Evolutionary conservation across 2,113 vertebrate genomes (phyloP), one percentile per base, ranked within the genome.

Genomic region (Paratilapia polleni): DNA sequence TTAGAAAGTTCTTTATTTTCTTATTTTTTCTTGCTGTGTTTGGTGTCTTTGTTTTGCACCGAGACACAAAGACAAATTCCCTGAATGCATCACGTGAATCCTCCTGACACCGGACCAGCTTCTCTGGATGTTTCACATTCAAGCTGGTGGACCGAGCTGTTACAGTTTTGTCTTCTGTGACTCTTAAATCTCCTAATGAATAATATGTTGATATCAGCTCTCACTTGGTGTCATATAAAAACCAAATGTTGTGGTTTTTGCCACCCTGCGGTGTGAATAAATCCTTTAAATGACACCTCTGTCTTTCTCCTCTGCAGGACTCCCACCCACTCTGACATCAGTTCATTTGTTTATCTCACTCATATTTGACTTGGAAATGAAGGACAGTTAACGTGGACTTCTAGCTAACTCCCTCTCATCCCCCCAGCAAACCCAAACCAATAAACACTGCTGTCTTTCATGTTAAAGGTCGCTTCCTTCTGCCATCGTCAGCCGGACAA

Each of bases 341-440:
- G 34, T 47, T 74, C 24, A 73, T 78, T 78, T 84, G 82, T 79
- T 84, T 80, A 70, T 1, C 7, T 74, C 11, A 4, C 47, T 26
- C 4, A 79, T 26, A 83, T 84, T 84, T 84, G 82, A 78, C 66
- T 84, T 73, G 82, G 43, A 84, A 79, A 84, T 79, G 63, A 70
- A 34, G 57, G 12, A 10, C 64, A 56, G 82, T 73, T 70, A 62
- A 26, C 12, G 38, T 57, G 49, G 34, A 19, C 28, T 34, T 64
- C 9, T 34, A 56, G 34, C 47, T 20, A 31, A 41, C 20, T 20
- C 13, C 1, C 31, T 28, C 8, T n/a, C 64, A 19, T 10, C 11
- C 9, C 47, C 24, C 64, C 49, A 43, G 22, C 54, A 47, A 6
- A 43, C 11, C 5, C 11, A 12, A 20, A 15, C 43, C 31, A 36